Evolutionary conservation across 2,113 vertebrate species (phyloP), one percentile per base, ranked within the genome.

Genomic region (Cavia aperea): DNA sequence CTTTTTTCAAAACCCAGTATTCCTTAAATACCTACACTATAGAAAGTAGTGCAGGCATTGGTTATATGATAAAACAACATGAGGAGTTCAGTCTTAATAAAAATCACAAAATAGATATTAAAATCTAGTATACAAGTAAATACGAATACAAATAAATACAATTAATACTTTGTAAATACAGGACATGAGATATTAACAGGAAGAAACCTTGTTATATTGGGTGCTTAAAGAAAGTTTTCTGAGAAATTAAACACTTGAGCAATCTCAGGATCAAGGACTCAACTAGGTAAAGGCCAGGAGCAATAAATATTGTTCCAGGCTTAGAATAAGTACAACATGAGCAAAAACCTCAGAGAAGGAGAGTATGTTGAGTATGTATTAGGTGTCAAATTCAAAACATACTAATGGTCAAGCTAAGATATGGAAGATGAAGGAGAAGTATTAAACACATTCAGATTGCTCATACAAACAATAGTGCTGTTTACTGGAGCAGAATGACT

Each of bases 21-120:
- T 73, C 75, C 51, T 93, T 93, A 54, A 82, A 82, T 60, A 19
- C 14, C 15, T 86, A 18, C 39, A 73, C n/a, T 81, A n/a, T 89
- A 92, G 77, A 90, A 81, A 89, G 39, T 31, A 72, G 36, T 93
- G 21, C 51, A 93, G 24, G 46, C 15, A n/a, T 65, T 66, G 63
- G 23, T 18, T 60, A 68, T 87, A 60, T 43, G 24, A 33, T 79
- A n/a, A 79, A 73, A 89, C 56, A 90, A 83, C 46, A 82, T 49
- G 36, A 92, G 78, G 43, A 73, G 72, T 75, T 81, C 29, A 7
- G 65, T 93, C 33, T 85, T 70, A 90, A 83, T 60, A 83, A 96
- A 92, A 94, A 73, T 89, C 68, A 89, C 46, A 87, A 26, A 19
- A 39, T 86, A 49, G 49, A 56, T 73, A 88, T 26, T 90, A 81